phyloP scores from a whole-genome alignment of 2,888 invertebrate species.

The Hirtodrosophila histrioides region DNA sequence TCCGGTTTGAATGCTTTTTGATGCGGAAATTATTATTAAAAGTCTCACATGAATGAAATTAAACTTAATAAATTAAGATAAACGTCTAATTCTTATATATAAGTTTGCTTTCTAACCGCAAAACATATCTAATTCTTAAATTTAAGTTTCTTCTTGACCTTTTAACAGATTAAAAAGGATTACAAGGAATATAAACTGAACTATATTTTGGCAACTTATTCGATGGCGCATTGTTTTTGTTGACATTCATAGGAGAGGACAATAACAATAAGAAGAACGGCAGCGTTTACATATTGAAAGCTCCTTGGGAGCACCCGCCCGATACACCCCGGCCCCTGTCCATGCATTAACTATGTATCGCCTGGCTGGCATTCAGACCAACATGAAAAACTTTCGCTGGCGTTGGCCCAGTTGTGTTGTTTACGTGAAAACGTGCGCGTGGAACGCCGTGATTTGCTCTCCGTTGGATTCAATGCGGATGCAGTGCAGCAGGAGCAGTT shows the following conservation, averaged over 20 bases:
- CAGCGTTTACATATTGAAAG: conserved; percentile 70
- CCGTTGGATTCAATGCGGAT: conserved; percentile 57
- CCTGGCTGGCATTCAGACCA: conserved; percentile 46
- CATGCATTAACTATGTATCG: conserved; percentile 10
- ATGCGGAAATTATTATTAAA: no score
- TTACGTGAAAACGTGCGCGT: conserved; percentile 77
- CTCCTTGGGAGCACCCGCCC: conserved; percentile 30
- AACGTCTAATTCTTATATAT: no score
- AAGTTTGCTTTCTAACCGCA: no score
- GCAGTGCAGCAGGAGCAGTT: conserved; percentile 57
- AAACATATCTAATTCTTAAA: no score
- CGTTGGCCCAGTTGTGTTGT: conserved; percentile 75
- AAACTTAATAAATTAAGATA: no score
- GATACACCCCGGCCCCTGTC: background rate
- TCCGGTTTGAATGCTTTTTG: no score
- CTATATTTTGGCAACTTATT: conserved; percentile 16
- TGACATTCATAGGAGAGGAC: conserved; percentile 54
- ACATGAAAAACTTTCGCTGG: conserved; percentile 63
- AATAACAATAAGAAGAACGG: conserved; percentile 47
- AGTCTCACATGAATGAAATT: no score
- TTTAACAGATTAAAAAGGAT: background rate
- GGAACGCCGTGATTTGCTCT: conserved; percentile 32
- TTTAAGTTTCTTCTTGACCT: no score
- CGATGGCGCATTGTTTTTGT: conserved; percentile 27
- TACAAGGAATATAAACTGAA: background rate